A percentile compares a stretch with the other conserved stretches of the same genome.
Conservation (phyloP, 64 coral and sea anemone genomes). For the Actinia equina region DNA sequence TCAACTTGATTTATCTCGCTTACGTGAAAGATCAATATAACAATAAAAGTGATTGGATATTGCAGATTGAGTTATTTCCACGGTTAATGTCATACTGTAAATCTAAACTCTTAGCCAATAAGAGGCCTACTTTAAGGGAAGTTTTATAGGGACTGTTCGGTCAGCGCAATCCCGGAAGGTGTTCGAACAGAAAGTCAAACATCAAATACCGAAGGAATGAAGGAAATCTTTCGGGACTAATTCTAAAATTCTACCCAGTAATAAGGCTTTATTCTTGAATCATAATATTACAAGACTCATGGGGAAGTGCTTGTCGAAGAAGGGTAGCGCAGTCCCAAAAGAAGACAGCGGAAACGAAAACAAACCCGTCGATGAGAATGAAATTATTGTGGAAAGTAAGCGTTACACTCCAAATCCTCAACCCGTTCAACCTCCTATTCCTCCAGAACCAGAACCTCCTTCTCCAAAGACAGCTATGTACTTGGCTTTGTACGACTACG, state of each 20-base stretch:
- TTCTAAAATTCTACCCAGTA: not conserved
- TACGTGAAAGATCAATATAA: not conserved
- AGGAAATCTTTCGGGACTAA: not conserved
- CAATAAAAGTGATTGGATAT: not conserved
- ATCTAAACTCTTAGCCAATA: not conserved
- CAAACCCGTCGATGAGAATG: conserved; percentile 1
- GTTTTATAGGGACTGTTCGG: not conserved
- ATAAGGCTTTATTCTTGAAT: not conserved
- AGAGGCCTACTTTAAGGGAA: not conserved
- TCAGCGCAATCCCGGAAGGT: conserved; percentile 36
- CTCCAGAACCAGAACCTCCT: conserved; percentile 42
- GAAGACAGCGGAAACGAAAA: not conserved
- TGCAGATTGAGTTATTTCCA: not conserved
- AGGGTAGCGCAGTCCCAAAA: not conserved
- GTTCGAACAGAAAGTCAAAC: conserved; percentile 24
- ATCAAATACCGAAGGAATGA: not conserved
- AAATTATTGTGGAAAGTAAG: not conserved
- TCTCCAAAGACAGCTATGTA: conserved; percentile 45
- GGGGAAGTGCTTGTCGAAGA: conserved; percentile 51
- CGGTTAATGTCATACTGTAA: not conserved
- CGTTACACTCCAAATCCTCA: conserved; percentile 21
- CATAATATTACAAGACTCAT: conserved; percentile 16
- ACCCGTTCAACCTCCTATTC: conserved; percentile 29
- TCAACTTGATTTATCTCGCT: not conserved
- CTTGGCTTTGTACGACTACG: conserved; percentile 92